Base-by-base conservation (phyloP, 2,797 vertebrate species). In the Steatocranus sp. region DNA sequence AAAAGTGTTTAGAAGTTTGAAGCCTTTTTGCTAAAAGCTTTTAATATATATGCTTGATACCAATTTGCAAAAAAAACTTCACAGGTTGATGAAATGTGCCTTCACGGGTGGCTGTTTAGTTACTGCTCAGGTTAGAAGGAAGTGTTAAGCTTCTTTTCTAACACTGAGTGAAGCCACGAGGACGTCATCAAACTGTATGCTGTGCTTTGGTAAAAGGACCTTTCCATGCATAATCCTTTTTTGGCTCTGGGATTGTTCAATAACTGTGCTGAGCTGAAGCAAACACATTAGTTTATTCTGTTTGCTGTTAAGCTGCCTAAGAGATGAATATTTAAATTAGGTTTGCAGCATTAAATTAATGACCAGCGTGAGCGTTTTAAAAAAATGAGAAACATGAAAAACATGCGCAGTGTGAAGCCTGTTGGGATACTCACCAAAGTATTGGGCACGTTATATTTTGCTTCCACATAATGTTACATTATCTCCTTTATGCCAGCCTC, bases 21-120 rank as follows among this genome's bases (percentile, higher is more conserved):
- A 30, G 1, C 14, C 41, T 11, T 43, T 11, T 27, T 11, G 66
- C 66, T 46, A 18, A 25, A 25, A 17, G 6, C 38, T 5, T 41
- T 6, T 17, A 46, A 25, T 18, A 17, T 70, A 30, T n/a, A 30
- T 73, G 0, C 25, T 43, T 27, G 23, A 73, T 18, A 58, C 6
- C 14, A 11, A 27, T 46, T 46, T 30, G 15, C 3, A 18, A 58
- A 46, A 63, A 48, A 1, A 43, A 1, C 1, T 27, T 15, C 8
- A 43, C 8, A 17, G 36, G 38, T 70, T 25, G 3, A 43, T 70
- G 20, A 53, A 61, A 41, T 78, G 54, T 53, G 75, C 53, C 75
- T 79, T 23, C 46, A 61, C n/a, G 23, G 76, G 11, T 76, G 77
- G 34, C 2, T 63, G 82, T 76, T 54, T 75, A 90, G 36, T 85